Evolutionary conservation across 2,888 invertebrate species (phyloP).

Genomic region (Agriopis aurantiaria): DNA sequence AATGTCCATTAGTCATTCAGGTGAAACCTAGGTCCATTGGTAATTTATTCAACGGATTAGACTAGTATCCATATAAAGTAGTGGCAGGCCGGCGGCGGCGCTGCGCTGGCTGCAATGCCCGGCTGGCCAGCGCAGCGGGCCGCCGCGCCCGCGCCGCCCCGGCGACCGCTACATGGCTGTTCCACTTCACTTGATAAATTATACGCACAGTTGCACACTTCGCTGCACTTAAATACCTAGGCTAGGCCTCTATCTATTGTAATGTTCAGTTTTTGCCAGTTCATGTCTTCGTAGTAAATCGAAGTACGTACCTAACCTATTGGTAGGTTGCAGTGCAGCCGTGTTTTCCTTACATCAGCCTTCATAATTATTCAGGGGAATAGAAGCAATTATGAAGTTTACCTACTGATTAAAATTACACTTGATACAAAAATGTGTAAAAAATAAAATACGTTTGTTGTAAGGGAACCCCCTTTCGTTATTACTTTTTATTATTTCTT

Average conservation of each 20-base stretch:
- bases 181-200: conserved; percentile 36
- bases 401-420: too few species aligned
- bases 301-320: too few species aligned
- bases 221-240: conserved; percentile 15
- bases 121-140: conserved; percentile 16
- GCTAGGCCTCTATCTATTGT: conserved; percentile 2
- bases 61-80: conserved; percentile 81
- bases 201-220: conserved; percentile 25
- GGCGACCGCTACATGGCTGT: conserved; percentile 29
- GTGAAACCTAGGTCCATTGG: conserved; percentile 77
- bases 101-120: conserved; percentile 54
- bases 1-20: conserved; percentile 77
- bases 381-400: too few species aligned
- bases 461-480: too few species aligned
- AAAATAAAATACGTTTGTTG: too few species aligned
- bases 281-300: too few species aligned
- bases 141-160: background rate
- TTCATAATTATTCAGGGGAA: too few species aligned
- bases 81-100: conserved; percentile 21
- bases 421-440: too few species aligned
- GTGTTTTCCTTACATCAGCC: too few species aligned
- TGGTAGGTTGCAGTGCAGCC: too few species aligned
- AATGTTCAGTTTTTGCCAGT: background rate
- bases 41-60: conserved; percentile 80
- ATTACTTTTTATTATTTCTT: too few species aligned